These are phyloP conservation scores for Champsocephalus gunnari DNA, from an alignment of 2,797 vertebrate species.

Conservation along the genomic window DNA sequence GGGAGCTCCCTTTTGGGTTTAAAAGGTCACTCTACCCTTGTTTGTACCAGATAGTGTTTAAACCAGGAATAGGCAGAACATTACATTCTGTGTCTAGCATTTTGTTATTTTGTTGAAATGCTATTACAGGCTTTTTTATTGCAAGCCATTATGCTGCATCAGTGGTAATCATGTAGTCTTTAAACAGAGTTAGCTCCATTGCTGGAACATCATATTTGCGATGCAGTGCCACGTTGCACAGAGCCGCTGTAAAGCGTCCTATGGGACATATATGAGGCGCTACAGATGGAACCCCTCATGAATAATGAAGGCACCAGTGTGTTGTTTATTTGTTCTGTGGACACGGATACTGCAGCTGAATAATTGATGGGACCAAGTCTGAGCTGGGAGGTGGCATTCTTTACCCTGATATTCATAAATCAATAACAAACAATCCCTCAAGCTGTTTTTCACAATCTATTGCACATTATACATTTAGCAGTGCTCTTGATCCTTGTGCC, in stretches of 20 bases:
- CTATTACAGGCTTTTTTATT: background rate
- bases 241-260: slow-evolving; percentile 32
- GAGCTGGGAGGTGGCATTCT: slow-evolving; percentile 58
- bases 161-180: slow-evolving; percentile 19
- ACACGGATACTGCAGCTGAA: slow-evolving; percentile 79
- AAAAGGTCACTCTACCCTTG: slow-evolving; percentile 19
- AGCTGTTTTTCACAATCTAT: slow-evolving; percentile 43
- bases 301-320: slow-evolving; percentile 77
- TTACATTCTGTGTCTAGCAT: background rate
- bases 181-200: background rate
- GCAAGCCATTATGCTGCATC: background rate
- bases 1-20: slow-evolving; percentile 32
- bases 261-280: slow-evolving; percentile 51
- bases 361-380: slow-evolving; percentile 77
- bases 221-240: background rate
- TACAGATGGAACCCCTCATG: slow-evolving; percentile 78
- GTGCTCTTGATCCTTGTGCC: background rate
- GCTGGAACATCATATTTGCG: slow-evolving; percentile 5
- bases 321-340: slow-evolving; percentile 79
- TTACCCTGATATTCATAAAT: slow-evolving; percentile 69
- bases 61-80: slow-evolving; percentile 4
- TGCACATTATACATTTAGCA: slow-evolving; percentile 23
- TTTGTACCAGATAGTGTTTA: slow-evolving; percentile 19
- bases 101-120: background rate
- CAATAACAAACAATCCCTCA: slow-evolving; percentile 53